Percentiles rank a stretch among this genome's conserved stretches.
These are phyloP conservation scores for Taurulus bubalis DNA, from an alignment of 2,113 vertebrate species.

Conservation along the genomic window DNA sequence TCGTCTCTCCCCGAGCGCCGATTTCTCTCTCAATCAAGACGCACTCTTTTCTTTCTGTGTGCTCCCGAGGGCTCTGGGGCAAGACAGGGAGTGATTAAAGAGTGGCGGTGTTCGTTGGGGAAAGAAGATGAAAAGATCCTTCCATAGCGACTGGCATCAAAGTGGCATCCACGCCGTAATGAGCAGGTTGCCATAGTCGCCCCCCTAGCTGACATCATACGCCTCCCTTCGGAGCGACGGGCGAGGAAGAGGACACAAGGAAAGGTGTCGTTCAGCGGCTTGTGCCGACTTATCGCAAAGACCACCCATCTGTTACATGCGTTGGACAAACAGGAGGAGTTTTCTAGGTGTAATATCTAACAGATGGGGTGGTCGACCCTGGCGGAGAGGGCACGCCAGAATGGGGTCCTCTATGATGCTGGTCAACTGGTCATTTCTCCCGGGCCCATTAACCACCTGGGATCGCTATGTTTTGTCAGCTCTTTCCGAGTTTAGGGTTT, in stretches of 20 bases:
- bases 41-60: conserved; percentile 56
- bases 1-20: conserved; percentile 40
- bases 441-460: conserved; percentile 86
- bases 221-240: conserved; percentile 4
- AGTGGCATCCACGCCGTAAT: conserved; percentile 25
- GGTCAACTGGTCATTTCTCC: conserved; percentile 85
- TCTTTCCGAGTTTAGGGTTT: conserved; percentile 80
- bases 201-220: conserved; percentile 16
- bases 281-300: conserved; percentile 72
- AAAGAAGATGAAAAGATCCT: conserved; percentile 51
- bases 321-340: conserved; percentile 80
- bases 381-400: conserved; percentile 67
- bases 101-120: not conserved
- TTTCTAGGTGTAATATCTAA: conserved; percentile 82
- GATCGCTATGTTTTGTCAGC: conserved; percentile 84
- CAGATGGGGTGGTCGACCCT: conserved; percentile 81
- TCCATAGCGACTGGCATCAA: conserved; percentile 25
- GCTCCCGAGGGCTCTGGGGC: conserved; percentile 19
- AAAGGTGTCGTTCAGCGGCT: conserved; percentile 62
- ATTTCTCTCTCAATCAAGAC: conserved; percentile 53
- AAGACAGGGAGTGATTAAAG: conserved; percentile 37
- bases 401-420: conserved; percentile 76
- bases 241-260: conserved; percentile 44
- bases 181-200: conserved; percentile 3
- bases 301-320: conserved; percentile 82